Base-by-base conservation (phyloP, 2,888 invertebrate species). In the Cylindroiulus punctatus region DNA sequence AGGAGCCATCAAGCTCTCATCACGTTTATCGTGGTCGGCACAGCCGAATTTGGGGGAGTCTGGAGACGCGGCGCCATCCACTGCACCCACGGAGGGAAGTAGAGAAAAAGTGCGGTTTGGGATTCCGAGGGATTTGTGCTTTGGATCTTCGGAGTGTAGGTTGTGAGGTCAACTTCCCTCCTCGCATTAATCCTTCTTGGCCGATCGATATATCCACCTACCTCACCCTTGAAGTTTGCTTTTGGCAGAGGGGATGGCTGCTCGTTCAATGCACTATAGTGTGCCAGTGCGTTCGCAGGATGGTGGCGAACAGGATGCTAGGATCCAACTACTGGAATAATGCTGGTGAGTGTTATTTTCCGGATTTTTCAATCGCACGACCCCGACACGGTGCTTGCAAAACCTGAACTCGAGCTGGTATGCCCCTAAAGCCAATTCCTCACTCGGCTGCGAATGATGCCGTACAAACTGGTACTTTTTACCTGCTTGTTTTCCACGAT, bases 131-230 rank as follows among this genome's bases (percentile, higher is more conserved):
- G 65, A 65, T 65, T 65, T 26, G 26, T 65, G 65, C 65, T 10
- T 65, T 0, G 65, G 65, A 65, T 65, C 65, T 65, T 65, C 65
- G 7, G 8, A 65, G 65, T 65, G 65, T 22, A 65, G 65, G 65
- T 65, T 65, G 65, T 65, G 65, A 65, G 65, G 65, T 65, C 65
- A 65, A 65, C 65, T 65, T 65, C 65, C 65, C 26, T 65, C 26
- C 65, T 65, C 26, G 65, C 65, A 65, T 26, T 65, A 65, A 65
- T 65, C 65, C 65, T 65, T 65, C 65, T 65, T 65, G 65, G 65
- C 10, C 65, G 65, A 65, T 65, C 65, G 65, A 65, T 65, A 26
- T 26, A 65, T 65, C 65, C 26, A 65, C 65, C 65, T 65, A 65
- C 65, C 65, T 65, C 65, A 65, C 65, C 65, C 65, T 65, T 65